Evolutionary conservation across 1,140 invertebrate genomes (phyloP).

Genomic region (Berghia stephanieae): DNA sequence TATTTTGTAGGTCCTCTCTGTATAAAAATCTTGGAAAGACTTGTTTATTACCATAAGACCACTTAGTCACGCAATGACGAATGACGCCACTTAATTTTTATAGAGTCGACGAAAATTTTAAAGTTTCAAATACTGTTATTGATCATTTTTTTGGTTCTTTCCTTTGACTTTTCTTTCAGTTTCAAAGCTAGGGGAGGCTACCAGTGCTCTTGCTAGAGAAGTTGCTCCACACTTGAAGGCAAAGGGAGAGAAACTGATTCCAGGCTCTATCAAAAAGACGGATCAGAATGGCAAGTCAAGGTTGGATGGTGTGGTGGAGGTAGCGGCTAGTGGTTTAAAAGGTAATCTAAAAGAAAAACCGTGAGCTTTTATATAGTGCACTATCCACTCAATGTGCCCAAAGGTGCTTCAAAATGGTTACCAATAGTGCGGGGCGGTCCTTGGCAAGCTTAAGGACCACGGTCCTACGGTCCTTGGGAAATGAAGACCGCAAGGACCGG

Average conservation of each 20-base stretch:
- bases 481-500: too few relatives aligned
- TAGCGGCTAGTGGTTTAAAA: conserved; percentile 76
- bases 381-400: too few relatives aligned
- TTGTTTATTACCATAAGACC: too few relatives aligned
- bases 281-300: conserved; percentile 71
- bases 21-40: too few relatives aligned
- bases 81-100: neutral
- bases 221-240: conserved; percentile 76
- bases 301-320: conserved; percentile 74
- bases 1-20: too few relatives aligned
- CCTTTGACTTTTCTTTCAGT: conserved; percentile 64
- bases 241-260: conserved; percentile 72
- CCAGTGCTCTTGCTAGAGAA: conserved; percentile 72
- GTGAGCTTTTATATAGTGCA: too few relatives aligned
- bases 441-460: too few relatives aligned
- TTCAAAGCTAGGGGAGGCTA: conserved; percentile 74
- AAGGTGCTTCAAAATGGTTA: too few relatives aligned
- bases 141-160: neutral
- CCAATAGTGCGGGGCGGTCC: too few relatives aligned
- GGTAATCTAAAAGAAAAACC: too few relatives aligned
- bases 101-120: neutral
- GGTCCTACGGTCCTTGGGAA: too few relatives aligned
- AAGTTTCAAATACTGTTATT: neutral
- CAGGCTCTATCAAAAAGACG: conserved; percentile 69
- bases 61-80: neutral